These are phyloP conservation scores for Crotalus adamanteus DNA, from an alignment of 2,797 vertebrate genomes.

Conservation along the genomic window DNA sequence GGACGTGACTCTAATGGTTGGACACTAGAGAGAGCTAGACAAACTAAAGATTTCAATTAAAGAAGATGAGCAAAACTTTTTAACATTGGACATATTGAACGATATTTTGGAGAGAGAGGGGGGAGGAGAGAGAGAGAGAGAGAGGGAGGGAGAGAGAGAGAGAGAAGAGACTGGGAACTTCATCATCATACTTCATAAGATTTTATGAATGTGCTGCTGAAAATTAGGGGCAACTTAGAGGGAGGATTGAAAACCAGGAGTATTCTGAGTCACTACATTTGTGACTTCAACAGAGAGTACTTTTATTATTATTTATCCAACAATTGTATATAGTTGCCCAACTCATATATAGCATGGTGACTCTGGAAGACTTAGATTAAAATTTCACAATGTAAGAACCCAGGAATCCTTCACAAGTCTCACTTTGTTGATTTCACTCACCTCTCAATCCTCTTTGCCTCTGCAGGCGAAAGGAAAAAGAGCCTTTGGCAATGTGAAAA, in stretches of 20 bases:
- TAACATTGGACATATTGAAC: background rate
- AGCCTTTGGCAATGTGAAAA: background rate
- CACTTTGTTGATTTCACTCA: background rate
- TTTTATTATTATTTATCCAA: background rate
- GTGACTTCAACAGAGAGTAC: background rate
- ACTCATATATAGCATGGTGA: background rate
- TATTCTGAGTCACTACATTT: background rate
- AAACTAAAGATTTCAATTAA: background rate
- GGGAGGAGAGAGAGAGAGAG: too few relatives aligned
- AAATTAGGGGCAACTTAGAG: background rate
- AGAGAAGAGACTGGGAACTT: background rate
- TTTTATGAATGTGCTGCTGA: background rate
- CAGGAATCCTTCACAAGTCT: background rate
- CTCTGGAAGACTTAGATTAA: background rate
- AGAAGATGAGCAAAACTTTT: background rate
- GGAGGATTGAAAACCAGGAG: background rate
- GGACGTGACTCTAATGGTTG: background rate
- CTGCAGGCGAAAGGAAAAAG: background rate
- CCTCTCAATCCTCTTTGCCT: background rate
- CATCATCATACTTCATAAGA: background rate
- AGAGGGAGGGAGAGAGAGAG: too few relatives aligned
- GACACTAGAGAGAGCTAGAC: background rate
- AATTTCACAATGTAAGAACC: background rate
- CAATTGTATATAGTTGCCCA: background rate
- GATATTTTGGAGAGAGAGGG: background rate